Evolutionary conservation across 2,113 vertebrate species (phyloP).

Genomic region (Sialia sialis): DNA sequence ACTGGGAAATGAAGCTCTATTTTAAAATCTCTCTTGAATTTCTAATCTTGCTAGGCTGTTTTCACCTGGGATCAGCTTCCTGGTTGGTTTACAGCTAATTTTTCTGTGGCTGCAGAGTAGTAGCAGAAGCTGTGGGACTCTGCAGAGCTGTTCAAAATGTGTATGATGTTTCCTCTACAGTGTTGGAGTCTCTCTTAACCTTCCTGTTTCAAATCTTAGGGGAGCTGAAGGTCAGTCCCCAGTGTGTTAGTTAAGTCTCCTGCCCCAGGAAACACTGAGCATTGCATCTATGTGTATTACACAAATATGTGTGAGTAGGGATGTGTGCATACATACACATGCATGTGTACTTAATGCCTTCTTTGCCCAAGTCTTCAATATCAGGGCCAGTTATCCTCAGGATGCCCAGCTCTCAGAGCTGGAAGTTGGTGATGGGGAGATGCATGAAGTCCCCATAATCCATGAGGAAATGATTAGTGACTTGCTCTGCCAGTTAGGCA

Average conservation of each 20-base stretch:
- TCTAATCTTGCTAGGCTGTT: background rate
- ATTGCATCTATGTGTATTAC: background rate
- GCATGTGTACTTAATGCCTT: background rate
- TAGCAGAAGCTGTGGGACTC: background rate
- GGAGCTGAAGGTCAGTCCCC: background rate
- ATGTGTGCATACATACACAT: background rate
- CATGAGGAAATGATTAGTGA: background rate
- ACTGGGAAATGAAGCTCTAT: background rate
- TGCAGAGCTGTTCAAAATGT: background rate
- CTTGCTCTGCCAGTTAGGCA: background rate
- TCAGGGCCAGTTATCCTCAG: background rate
- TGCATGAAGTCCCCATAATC: background rate
- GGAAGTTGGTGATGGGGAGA: background rate
- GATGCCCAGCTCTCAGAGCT: background rate
- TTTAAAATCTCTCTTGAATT: conserved; percentile 4
- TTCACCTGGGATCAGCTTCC: background rate
- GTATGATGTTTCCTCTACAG: background rate
- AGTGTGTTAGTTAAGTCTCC: background rate
- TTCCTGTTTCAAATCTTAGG: background rate
- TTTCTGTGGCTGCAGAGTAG: background rate
- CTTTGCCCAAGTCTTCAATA: background rate
- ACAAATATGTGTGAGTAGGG: background rate
- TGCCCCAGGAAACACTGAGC: background rate
- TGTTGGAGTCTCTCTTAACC: background rate
- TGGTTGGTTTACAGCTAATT: background rate